Base-by-base conservation (phyloP, 35 echinoderm and acorn worm genomes). In the Apostichopus parvimensis region DNA sequence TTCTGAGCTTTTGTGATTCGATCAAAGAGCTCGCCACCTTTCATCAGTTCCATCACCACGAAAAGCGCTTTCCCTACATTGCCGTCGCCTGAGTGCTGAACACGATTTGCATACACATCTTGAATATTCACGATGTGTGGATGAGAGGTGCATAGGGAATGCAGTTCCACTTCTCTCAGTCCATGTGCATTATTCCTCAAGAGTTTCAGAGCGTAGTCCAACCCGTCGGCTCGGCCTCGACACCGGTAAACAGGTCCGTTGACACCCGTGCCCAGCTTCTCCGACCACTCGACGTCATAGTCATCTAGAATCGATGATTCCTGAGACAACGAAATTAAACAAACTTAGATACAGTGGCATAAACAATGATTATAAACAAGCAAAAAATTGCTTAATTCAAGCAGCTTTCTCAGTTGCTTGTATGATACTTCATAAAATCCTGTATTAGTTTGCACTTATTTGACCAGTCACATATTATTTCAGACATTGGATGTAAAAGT, bases 31-130 rank as follows among this genome's bases (percentile, higher is more conserved):
- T 98, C 97, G 3, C 97, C 97, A 55, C 97, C 97, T 54, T 98
- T 95, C 97, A 98, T 98, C 8, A 98, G 79, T 83, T 96, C 97
- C 97, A 98, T 94, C n/a, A 98, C 97, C 73, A 98, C 79, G 13
- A 98, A 66, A 28, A 96, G 73, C 5, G 93, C 73, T 15, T 77
- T 56, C 18, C 70, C 54, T 0, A 91, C 90, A 12, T 90, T 20
- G 54, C 81, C 65, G 91, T 98, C 91, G 25, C 90, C 90, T 4
- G 94, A 92, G 56, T 96, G 96, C 88, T 96, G 97, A 23, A 98
- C 95, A 77, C 91, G 90, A 68, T 98, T 98, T 83, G 97, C 87
- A 88, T 92, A 98, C 53, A 98, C 94, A 82, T 95, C 97, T 14
- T 96, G 89, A 52, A 98, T 83, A 56, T 88, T 93, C 15, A 98